A percentile compares a stretch with the other conserved stretches of the same genome.
These are phyloP conservation scores for Poicephalus meyeri DNA, from an alignment of 2,113 vertebrate species.

Conservation along the genomic window DNA sequence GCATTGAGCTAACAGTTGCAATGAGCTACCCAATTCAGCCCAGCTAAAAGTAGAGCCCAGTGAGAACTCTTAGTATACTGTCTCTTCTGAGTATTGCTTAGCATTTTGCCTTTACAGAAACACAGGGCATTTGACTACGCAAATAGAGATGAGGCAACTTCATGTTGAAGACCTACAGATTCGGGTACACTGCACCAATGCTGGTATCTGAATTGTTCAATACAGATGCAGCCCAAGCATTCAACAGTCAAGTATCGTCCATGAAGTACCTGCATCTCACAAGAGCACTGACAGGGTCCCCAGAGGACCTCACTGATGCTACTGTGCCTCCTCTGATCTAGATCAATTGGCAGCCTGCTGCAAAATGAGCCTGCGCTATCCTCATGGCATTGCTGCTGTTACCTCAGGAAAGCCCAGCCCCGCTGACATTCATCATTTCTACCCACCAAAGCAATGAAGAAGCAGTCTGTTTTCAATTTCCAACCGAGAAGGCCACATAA, in stretches of 20 bases:
- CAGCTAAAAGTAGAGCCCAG: background rate
- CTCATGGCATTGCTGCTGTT: no score
- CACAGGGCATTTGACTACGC: background rate
- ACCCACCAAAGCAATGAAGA: background rate
- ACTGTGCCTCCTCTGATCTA: background rate
- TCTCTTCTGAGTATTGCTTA: background rate
- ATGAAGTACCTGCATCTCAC: background rate
- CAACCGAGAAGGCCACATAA: background rate
- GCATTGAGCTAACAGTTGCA: background rate
- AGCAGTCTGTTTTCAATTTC: background rate
- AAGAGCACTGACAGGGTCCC: background rate
- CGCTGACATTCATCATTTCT: background rate
- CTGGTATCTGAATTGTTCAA: background rate
- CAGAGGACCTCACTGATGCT: background rate
- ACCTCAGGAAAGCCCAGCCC: background rate
- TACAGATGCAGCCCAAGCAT: background rate
- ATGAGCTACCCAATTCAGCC: accelerated
- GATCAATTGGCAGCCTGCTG: background rate
- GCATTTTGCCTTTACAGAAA: background rate
- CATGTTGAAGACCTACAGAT: background rate
- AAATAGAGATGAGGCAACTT: background rate
- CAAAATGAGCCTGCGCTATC: background rate
- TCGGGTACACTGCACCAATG: background rate
- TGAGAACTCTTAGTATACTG: background rate
- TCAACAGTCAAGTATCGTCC: no score